phyloP scores from a whole-genome alignment of 2,113 vertebrate species.

The Chamaea fasciata region DNA sequence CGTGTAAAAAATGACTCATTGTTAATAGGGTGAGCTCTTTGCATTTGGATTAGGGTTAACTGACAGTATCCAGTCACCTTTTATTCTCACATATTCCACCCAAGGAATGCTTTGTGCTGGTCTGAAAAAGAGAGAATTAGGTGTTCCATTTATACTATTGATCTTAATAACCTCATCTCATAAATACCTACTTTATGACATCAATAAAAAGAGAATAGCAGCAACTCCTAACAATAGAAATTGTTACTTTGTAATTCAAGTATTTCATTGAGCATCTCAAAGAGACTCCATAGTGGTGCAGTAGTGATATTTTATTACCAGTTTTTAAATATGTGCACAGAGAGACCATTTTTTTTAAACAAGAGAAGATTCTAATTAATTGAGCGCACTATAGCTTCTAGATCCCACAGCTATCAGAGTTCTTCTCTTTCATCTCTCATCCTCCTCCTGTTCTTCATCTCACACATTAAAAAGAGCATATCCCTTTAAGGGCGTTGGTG shows the following conservation, averaged over 20 bases:
- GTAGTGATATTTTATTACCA: conserved; percentile 20
- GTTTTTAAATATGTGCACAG: conserved; percentile 42
- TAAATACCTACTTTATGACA: conserved; percentile 74
- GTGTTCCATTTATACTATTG: conserved; percentile 70
- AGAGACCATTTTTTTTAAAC: conserved; percentile 54
- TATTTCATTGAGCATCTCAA: conserved; percentile 42
- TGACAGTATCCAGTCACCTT: conserved; percentile 63
- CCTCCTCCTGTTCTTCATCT: conserved; percentile 3
- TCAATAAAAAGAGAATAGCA: conserved; percentile 66
- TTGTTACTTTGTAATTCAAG: conserved; percentile 60
- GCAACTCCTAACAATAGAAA: conserved; percentile 63
- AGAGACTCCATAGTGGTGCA: conserved; percentile 32
- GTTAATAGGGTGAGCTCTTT: conserved; percentile 69
- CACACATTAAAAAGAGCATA: background rate
- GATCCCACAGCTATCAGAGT: conserved; percentile 42
- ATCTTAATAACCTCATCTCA: conserved; percentile 73
- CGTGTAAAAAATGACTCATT: conserved; percentile 65
- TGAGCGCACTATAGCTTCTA: conserved; percentile 42
- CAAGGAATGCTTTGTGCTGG: conserved; percentile 57
- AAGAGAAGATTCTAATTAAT: conserved; percentile 68
- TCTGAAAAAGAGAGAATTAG: conserved; percentile 71
- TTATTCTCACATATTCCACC: conserved; percentile 48
- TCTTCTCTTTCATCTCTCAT: conserved; percentile 43
- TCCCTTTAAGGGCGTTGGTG: conserved; percentile 32
- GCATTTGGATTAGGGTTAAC: conserved; percentile 75